Percentiles rank a stretch among this genome's conserved stretches.
phyloP scores from a whole-genome alignment of 1,140 invertebrate species.

The Drosophila pachea region DNA sequence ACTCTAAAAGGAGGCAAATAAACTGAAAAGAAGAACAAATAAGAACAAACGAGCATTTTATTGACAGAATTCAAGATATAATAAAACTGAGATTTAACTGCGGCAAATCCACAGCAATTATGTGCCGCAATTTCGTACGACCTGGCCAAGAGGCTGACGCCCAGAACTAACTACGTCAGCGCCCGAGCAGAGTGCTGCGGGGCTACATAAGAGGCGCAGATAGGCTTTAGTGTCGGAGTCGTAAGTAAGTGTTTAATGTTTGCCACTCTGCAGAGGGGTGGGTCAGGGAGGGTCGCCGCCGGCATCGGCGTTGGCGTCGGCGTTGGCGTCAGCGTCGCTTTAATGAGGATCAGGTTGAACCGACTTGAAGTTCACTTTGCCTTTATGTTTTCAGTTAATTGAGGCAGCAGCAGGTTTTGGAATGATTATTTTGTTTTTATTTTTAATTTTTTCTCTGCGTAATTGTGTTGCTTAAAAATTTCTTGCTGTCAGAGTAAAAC shows the following conservation, averaged over 20 bases:
- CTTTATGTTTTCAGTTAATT: slow-evolving; percentile 50
- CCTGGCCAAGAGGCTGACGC: slow-evolving; percentile 22
- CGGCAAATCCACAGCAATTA: slow-evolving; percentile 40
- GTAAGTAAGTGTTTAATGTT: slow-evolving; percentile 38
- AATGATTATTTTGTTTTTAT: slow-evolving; percentile 25
- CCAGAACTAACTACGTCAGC: slow-evolving; percentile 10
- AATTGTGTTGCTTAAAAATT: slow-evolving; percentile 45
- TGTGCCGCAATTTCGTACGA: slow-evolving; percentile 15
- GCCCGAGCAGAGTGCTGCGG: slow-evolving; percentile 20
- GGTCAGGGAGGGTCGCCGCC: slow-evolving; percentile 17
- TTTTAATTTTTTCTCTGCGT: slow-evolving; percentile 37
- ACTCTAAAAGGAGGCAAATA: slow-evolving; percentile 17
- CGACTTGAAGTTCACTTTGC: slow-evolving; percentile 42
- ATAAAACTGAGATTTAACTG: slow-evolving; percentile 38
- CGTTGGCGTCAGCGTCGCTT: slow-evolving; percentile 24
- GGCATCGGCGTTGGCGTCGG: slow-evolving; percentile 19
- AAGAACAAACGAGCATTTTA: slow-evolving; percentile 29
- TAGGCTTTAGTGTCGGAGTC: slow-evolving; percentile 15
- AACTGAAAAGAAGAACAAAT: slow-evolving; percentile 9
- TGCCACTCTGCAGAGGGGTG: slow-evolving; percentile 7
- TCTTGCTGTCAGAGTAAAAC: slow-evolving; percentile 20
- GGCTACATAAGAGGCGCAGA: slow-evolving; percentile 11
- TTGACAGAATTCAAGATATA: slow-evolving; percentile 32
- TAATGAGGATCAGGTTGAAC: slow-evolving; percentile 34
- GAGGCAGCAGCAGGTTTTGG: slow-evolving; percentile 42